Percentiles rank a stretch among this genome's conserved stretches.
Conservation (phyloP, 2,888 invertebrate genomes). For the Phortica okadai region DNA sequence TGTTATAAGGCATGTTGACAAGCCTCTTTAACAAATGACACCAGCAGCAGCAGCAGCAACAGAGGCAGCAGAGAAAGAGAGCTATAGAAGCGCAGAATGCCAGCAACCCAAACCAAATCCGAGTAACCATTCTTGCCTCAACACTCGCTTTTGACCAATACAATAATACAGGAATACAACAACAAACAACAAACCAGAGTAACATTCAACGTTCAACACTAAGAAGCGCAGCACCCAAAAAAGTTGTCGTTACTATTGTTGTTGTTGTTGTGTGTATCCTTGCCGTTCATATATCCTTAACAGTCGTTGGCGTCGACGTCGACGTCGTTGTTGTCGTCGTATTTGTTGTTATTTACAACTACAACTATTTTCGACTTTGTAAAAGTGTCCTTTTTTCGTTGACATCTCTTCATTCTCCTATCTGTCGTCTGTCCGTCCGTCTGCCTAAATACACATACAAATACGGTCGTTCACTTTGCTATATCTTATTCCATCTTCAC, state of each 20-base stretch:
- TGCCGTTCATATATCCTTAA: not conserved
- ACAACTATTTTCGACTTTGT: constrained; percentile 32
- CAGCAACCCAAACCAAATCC: constrained; percentile 49
- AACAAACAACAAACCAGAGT: not conserved
- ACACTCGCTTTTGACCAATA: not conserved
- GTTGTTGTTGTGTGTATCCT: not conserved
- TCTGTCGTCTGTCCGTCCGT: not conserved
- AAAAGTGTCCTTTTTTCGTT: constrained; percentile 28
- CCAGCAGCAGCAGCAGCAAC: constrained; percentile 59
- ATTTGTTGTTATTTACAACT: constrained; percentile 37
- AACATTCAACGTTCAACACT: not conserved
- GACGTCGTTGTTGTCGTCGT: not conserved
- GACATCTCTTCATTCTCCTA: not conserved
- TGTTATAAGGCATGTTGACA: constrained; percentile 74
- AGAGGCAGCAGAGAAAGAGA: constrained; percentile 44
- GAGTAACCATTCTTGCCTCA: constrained; percentile 42
- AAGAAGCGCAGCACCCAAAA: not conserved
- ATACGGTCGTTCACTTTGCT: not conserved
- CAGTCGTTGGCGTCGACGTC: not conserved
- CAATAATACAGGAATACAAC: not conserved
- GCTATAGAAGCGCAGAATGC: constrained; percentile 31
- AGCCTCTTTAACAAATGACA: constrained; percentile 75
- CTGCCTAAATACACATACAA: not conserved
- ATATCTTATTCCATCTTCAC: not conserved
- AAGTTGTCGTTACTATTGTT: not conserved